These are phyloP conservation scores for Coleophora flavipennella DNA, from an alignment of 2,888 invertebrate genomes.

Conservation along the genomic window DNA sequence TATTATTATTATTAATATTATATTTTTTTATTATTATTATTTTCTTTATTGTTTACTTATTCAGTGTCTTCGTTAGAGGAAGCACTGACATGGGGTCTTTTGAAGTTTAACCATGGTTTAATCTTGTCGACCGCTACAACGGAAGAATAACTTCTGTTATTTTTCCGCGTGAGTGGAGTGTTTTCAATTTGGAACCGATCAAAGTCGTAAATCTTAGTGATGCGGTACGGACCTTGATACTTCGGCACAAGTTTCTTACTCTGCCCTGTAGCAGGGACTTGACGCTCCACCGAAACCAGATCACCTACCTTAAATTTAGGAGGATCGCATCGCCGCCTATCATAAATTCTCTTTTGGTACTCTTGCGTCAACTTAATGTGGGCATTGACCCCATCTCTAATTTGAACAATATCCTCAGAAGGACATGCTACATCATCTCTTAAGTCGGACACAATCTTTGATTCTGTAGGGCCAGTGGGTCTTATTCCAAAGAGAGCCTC, in stretches of 20 bases:
- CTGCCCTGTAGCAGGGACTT: constrained; percentile 4
- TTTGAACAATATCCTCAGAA: neutral
- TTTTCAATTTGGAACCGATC: too few relatives aligned
- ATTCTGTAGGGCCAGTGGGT: too few relatives aligned
- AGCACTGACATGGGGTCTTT: neutral
- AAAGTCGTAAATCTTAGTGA: neutral
- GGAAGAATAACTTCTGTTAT: constrained; percentile 1
- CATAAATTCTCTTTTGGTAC: constrained; percentile 3
- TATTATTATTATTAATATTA: too few relatives aligned
- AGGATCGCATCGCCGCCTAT: constrained; percentile 2
- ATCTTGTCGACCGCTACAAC: constrained; percentile 4
- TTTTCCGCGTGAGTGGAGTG: too few relatives aligned
- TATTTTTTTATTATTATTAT: too few relatives aligned
- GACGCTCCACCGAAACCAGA: constrained; percentile 1
- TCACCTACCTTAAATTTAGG: constrained; percentile 3
- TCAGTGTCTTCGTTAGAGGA: too few relatives aligned
- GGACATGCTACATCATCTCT: neutral
- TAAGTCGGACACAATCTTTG: too few relatives aligned
- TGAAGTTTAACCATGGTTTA: neutral
- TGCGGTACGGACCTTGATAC: constrained; percentile 3
- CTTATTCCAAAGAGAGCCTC: too few relatives aligned
- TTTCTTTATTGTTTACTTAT: too few relatives aligned
- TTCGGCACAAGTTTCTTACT: constrained; percentile 9
- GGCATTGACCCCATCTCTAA: too few relatives aligned
- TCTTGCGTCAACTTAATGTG: neutral